Conservation (phyloP, 2,113 vertebrate species). For the Podocnemis expansa region DNA sequence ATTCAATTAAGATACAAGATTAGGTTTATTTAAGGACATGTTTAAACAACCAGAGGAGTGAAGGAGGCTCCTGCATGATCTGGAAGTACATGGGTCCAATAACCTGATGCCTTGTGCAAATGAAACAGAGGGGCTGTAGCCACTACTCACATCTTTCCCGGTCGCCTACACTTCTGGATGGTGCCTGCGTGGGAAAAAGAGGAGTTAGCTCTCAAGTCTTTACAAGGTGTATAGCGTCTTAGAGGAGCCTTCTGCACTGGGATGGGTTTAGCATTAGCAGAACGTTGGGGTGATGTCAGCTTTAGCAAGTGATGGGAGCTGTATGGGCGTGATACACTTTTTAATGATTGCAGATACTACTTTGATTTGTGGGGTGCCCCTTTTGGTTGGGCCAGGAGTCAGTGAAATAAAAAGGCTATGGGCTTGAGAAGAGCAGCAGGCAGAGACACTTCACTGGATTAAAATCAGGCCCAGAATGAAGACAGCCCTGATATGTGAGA, state of each 20-base stretch:
- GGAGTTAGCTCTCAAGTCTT: not conserved
- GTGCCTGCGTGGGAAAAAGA: not conserved
- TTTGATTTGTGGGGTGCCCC: not conserved
- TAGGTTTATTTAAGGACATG: not conserved
- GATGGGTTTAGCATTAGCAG: not conserved
- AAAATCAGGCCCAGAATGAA: not conserved
- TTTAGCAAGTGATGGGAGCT: not conserved
- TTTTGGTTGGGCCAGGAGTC: not conserved
- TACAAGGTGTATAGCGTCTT: not conserved
- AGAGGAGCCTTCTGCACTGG: not conserved
- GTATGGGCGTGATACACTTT: not conserved
- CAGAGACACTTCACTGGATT: not conserved
- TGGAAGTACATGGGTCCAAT: not conserved
- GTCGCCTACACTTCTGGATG: not conserved
- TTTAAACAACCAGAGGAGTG: not conserved
- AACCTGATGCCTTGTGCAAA: not conserved
- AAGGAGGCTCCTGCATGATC: not conserved
- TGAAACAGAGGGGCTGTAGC: not conserved
- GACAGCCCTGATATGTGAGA: not conserved
- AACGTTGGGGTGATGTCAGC: not conserved
- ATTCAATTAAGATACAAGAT: not conserved
- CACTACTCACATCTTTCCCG: not conserved
- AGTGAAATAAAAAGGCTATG: not conserved
- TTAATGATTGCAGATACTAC: not conserved
- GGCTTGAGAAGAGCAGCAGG: not conserved